Evolutionary conservation across 2,113 vertebrate genomes (phyloP).

Genomic region (Orthonyx spaldingii): DNA sequence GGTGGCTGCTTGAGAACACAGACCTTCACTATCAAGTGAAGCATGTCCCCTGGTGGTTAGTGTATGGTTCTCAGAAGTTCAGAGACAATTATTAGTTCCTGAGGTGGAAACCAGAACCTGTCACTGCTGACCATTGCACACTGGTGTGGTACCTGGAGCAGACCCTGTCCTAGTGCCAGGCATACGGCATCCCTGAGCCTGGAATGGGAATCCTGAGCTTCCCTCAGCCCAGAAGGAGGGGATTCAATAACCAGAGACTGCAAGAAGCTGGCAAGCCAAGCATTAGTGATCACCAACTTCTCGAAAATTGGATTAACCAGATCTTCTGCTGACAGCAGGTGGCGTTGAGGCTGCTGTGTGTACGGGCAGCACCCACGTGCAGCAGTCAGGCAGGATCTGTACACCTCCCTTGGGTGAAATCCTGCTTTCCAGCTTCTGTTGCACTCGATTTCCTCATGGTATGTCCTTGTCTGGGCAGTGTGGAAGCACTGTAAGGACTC

Average conservation of each 20-base stretch:
- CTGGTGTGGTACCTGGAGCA: not conserved
- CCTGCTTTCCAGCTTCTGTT: not conserved
- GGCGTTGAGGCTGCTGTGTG: not conserved
- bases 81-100: not conserved
- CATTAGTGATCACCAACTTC: not conserved
- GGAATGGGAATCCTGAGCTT: not conserved
- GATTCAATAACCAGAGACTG: not conserved
- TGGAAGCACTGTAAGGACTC: not conserved
- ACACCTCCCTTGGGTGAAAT: not conserved
- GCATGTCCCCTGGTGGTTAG: not conserved
- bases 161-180: not conserved
- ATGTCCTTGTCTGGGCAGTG: not conserved
- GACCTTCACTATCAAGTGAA: not conserved
- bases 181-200: not conserved
- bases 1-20: not conserved
- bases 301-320: not conserved
- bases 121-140: not conserved
- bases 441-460: not conserved
- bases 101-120: not conserved
- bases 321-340: not conserved
- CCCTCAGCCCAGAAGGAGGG: not conserved
- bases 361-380: accelerated
- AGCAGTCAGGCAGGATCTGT: not conserved
- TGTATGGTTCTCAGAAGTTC: not conserved
- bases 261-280: not conserved